phyloP scores from a whole-genome alignment of 2,797 vertebrate genomes.

The Anableps anableps region DNA sequence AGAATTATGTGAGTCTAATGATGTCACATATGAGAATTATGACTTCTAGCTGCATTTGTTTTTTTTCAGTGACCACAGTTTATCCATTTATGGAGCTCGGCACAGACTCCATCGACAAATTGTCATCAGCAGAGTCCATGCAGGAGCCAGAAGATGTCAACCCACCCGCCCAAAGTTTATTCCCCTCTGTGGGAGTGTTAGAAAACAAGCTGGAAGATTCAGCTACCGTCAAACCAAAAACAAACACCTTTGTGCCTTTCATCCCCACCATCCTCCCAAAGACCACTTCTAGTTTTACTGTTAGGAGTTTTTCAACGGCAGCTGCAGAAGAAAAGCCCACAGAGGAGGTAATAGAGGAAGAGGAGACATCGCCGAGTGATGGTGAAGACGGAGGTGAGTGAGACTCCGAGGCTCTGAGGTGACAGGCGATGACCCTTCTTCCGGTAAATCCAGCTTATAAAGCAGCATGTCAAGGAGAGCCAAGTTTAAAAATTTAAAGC shows the following conservation, averaged over 20 bases:
- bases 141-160: conserved; percentile 5
- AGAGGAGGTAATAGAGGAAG: conserved; percentile 17
- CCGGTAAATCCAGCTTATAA: conserved; percentile 14
- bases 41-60: background rate
- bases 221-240: conserved; percentile 37
- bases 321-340: conserved; percentile 40
- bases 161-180: conserved; percentile 30
- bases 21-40: background rate
- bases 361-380: conserved; percentile 28
- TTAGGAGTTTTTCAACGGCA: conserved; percentile 31
- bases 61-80: conserved; percentile 62
- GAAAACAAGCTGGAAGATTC: conserved; percentile 51
- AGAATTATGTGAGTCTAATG: conserved; percentile 7
- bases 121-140: background rate
- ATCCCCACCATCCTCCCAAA: conserved; percentile 48
- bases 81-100: conserved; percentile 53
- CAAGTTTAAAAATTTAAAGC: conserved; percentile 16
- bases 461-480: conserved; percentile 22
- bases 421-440: conserved; percentile 42
- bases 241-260: conserved; percentile 62
- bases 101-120: conserved; percentile 29
- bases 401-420: conserved; percentile 32
- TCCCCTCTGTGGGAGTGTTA: conserved; percentile 50
- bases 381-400: conserved; percentile 29
- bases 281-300: conserved; percentile 12